Evolutionary conservation across 2,888 invertebrate species (phyloP).

Genomic region (Sphaerophoria taeniata): DNA sequence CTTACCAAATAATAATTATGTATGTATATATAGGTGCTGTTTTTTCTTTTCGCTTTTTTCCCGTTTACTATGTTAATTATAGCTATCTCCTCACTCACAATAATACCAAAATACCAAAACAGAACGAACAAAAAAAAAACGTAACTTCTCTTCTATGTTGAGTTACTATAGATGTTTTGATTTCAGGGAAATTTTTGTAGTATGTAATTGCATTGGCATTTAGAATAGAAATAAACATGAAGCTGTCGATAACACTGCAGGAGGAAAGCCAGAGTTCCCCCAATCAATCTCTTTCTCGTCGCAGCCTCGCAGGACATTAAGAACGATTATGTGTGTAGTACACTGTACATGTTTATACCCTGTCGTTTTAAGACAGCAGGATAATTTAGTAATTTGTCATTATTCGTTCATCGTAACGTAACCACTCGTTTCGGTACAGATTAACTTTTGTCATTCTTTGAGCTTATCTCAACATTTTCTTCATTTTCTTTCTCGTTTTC

Average conservation of each 20-base stretch:
- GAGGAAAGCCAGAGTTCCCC: constrained; percentile 33
- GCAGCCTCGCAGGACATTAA: constrained; percentile 35
- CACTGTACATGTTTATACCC: too few relatives aligned
- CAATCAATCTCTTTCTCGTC: constrained; percentile 70
- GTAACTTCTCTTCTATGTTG: too few relatives aligned
- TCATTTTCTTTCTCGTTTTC: neutral
- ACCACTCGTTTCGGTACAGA: constrained; percentile 39
- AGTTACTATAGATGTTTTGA: too few relatives aligned
- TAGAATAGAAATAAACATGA: constrained; percentile 47
- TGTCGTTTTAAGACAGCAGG: too few relatives aligned
- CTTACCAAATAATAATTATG: too few relatives aligned
- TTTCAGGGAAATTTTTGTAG: neutral
- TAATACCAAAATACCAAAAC: neutral
- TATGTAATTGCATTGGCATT: constrained; percentile 25
- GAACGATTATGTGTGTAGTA: too few relatives aligned
- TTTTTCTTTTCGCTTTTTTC: neutral
- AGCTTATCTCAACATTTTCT: constrained; percentile 33
- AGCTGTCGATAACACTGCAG: constrained; percentile 46
- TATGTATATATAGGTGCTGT: too few relatives aligned
- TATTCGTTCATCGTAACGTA: constrained; percentile 34
- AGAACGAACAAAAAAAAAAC: constrained; percentile 27
- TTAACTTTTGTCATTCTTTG: constrained; percentile 60
- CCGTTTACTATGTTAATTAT: neutral
- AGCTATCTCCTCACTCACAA: neutral
- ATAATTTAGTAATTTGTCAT: constrained; percentile 65